Evolutionary conservation across 2,113 vertebrate genomes (phyloP), one percentile per base, ranked within the genome.

Genomic region (Zosterops hypoxanthus): DNA sequence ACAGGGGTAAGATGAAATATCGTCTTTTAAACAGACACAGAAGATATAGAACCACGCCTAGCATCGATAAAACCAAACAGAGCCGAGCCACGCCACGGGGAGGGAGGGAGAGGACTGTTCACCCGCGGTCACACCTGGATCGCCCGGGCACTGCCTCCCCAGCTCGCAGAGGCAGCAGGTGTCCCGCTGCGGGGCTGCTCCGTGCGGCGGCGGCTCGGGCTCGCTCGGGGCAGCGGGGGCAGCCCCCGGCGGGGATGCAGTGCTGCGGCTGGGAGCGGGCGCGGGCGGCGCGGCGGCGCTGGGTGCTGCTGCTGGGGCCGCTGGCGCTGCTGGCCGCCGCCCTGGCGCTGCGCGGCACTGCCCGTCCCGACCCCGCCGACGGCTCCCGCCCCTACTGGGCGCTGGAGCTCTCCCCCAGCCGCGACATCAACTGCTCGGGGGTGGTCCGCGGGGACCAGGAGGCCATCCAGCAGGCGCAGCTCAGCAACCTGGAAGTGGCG

Each of bases 391-490:
- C 90, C 57, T 97, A 97, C 85, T 66, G 4, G 25, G 59, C 46
- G 15, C 93, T 98, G 93, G 92, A 96, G 17, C 94, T 98, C 16
- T 14, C 86, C 29, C 41, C 97, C 13, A 13, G 31, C 63, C 80
- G 39, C 11, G 24, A 39, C 22, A 80, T 98, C 84, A 98, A 97
- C 78, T 99, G 98, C 91, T 98, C 93, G 1, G 95, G 91, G 26
- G 31, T 99, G 60, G 97, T 97, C 69, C 91, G 16, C 34, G 99
- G 98, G 13, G 97, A 99, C 13, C 22, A 22, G 4, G 23, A 42
- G 0, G 97, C 97, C 2, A 77, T 98, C 46, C 66, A 34, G 36
- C 5, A 93, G 12, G 79, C 81, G 3, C 29, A 88, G 21, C 42
- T 99, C 21, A 56, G 78, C 46, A 90, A 70, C 10, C 86, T 99